Conservation (phyloP, 2,888 invertebrate species). For the Ormyrus pomaceus region DNA sequence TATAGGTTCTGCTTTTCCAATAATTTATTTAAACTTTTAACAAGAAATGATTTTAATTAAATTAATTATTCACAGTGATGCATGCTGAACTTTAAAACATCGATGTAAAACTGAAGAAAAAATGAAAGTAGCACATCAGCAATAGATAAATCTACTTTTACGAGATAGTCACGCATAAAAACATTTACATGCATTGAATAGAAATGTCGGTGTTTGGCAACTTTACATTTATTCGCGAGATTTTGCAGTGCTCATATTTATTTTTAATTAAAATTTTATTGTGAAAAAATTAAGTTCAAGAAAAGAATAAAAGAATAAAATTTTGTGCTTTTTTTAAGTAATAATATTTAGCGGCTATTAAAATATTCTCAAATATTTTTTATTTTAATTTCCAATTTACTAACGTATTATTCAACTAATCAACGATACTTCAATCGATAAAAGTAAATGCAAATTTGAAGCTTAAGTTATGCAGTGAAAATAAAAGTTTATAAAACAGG, state of each 20-base stretch:
- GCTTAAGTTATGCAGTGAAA: too few species aligned
- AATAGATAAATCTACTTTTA: conserved; percentile 23
- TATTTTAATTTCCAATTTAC: not conserved
- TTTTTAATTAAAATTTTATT: not conserved
- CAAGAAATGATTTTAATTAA: too few species aligned
- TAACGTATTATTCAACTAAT: too few species aligned
- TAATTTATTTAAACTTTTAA: too few species aligned
- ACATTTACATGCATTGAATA: conserved; percentile 9
- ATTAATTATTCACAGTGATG: not conserved
- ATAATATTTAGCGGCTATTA: not conserved
- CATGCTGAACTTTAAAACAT: not conserved
- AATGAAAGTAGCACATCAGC: conserved; percentile 33
- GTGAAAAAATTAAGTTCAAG: too few species aligned
- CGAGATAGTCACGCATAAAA: conserved; percentile 32
- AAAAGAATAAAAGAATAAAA: not conserved
- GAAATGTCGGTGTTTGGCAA: not conserved
- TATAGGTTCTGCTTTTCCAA: too few species aligned
- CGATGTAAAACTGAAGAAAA: not conserved
- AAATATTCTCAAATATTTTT: not conserved
- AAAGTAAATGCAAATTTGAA: too few species aligned
- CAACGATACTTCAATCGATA: too few species aligned
- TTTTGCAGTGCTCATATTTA: not conserved
- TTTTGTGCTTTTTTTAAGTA: not conserved
- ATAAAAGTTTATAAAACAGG: too few species aligned
- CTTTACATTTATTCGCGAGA: not conserved